Conservation (phyloP, 2,888 invertebrate species). For the Holacanthella duospinosa region DNA sequence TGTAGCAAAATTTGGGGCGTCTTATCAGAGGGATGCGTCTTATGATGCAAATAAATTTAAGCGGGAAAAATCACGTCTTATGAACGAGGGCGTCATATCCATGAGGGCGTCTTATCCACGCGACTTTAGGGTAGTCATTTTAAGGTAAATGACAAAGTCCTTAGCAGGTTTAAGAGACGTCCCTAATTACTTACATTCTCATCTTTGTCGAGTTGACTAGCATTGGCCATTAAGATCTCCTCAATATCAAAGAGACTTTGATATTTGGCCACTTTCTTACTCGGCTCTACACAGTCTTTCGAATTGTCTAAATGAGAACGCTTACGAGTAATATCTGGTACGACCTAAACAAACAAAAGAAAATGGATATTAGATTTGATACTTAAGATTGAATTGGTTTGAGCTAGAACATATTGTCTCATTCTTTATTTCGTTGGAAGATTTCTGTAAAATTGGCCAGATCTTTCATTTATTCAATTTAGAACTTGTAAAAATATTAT, state of each 20-base stretch:
- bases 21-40: too few species aligned
- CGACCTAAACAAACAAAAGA: constrained; percentile 13
- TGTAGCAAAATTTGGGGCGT: too few species aligned
- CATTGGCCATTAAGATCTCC: neutral
- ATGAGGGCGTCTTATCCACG: too few species aligned
- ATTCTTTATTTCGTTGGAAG: neutral
- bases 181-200: neutral
- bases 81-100: too few species aligned
- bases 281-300: neutral
- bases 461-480: too few species aligned
- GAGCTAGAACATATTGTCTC: constrained; percentile 24
- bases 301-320: neutral
- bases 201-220: neutral
- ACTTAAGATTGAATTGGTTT: constrained; percentile 28
- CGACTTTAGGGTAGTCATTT: too few species aligned
- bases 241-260: neutral
- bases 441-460: too few species aligned
- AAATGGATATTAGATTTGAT: neutral
- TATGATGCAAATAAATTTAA: too few species aligned
- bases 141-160: too few species aligned
- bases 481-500: too few species aligned
- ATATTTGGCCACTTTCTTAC: neutral
- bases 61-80: too few species aligned
- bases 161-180: neutral
- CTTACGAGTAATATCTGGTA: constrained; percentile 12